A percentile compares a stretch with the other conserved stretches of the same genome.
Conservation (phyloP, 2,797 vertebrate genomes). For the Melanitta fusca region DNA sequence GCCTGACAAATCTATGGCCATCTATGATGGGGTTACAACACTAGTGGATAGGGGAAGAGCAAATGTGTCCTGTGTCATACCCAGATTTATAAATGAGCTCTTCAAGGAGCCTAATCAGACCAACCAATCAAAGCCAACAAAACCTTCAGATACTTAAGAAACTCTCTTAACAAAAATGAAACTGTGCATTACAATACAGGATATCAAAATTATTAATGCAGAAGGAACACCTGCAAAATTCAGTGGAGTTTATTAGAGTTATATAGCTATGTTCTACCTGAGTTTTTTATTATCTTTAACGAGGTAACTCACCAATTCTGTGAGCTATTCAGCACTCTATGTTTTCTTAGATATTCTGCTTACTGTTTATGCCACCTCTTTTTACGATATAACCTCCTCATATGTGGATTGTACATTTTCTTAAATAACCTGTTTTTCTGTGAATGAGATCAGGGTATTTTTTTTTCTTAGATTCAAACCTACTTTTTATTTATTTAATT, state of each 20-base stretch:
- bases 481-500: background rate
- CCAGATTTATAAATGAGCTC: background rate
- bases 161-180: background rate
- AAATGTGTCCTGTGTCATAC: background rate
- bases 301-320: too few relatives aligned
- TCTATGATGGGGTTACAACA: too few relatives aligned
- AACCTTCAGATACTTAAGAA: background rate
- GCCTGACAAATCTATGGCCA: too few relatives aligned
- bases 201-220: background rate
- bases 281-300: background rate
- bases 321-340: background rate
- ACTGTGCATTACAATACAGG: background rate
- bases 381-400: background rate
- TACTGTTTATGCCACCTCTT: background rate
- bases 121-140: background rate
- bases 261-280: background rate
- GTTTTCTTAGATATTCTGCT: background rate
- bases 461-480: background rate
- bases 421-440: background rate
- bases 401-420: background rate
- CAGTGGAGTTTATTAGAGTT: background rate
- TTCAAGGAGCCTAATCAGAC: background rate
- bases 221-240: background rate
- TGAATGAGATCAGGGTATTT: background rate
- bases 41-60: too few relatives aligned